Base-by-base conservation (phyloP, 2,797 vertebrate species). In the Pristis pectinata region DNA sequence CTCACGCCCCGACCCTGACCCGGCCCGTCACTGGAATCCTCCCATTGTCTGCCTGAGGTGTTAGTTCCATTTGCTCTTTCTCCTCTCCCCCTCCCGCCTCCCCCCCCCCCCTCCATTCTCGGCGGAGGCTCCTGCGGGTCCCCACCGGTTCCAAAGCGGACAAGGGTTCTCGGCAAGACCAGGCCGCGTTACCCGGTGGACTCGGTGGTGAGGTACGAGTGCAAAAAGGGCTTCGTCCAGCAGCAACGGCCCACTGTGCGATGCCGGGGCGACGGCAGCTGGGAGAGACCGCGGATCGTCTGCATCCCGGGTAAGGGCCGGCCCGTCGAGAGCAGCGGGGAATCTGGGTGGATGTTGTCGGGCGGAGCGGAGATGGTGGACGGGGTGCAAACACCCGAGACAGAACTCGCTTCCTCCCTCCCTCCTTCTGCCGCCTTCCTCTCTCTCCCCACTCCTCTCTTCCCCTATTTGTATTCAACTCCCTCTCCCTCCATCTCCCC, bases 281-380 rank as follows among this genome's bases (percentile, higher is more conserved):
- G 99, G 99, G 98, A 98, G 83, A 95, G 96, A 0, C 98, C 98
- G 0, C 96, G 96, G 96, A 97, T 99, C 27, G 97, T 96, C 96
- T 99, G 98, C 95, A 95, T 95, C 70, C 95, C 96, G 95, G 93
- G 98, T 97, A 95, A 97, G 96, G 95, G 9, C 15, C 67, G 19
- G 19, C 67, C 10, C 17, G 70, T 19, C 67, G 11, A 22, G 67
- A 22, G 9, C 67, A 9, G 2, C 11, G 17, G 67, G 17, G 67
- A 15, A 7, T 41, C 41, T 41, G 61, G 61, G 7, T 7, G 61
- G 61, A 61, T 64, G 61, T 64, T 15, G 7, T n/a, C n/a, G 61
- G 61, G 61, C 7, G 7, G 61, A 64, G 61, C 41, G 13, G 59
- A 6, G 59, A 13, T 13, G 13, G 6, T 61, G 13, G 59, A 13